Evolutionary conservation across 2,888 invertebrate species (phyloP), one percentile per base, ranked within the genome.

Genomic region (Synanthedon vespiformis): DNA sequence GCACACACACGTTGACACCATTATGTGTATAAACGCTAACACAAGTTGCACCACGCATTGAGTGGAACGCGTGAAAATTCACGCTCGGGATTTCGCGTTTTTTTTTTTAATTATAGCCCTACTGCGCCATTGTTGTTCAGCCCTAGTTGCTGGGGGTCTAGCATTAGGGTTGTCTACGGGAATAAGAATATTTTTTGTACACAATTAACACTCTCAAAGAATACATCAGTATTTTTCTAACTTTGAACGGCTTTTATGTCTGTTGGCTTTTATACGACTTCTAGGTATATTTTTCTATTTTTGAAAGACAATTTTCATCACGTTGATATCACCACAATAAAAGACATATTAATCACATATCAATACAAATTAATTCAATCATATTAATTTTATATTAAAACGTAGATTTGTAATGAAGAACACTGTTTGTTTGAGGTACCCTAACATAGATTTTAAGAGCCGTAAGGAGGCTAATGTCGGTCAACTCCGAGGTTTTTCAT

Each of bases 71-170:
- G 84, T 83, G 84, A 85, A 85, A 75, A 72, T 82, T 84, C 81
- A 80, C 84, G 76, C 85, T 60, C 60, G 61, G 65, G 63, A 65
- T 70, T 72, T 72, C 72, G 70, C 74, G 74, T 79, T 82, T 81
- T 79, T 81, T n/a, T 79, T 80, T 85, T 80, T 83, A 84, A 84
- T 84, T 82, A 84, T 80, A 68, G 72, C 81, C 82, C 81, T 73
- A 74, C 72, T 67, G 80, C 65, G 77, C 80, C 73, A 82, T 85
- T 85, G 85, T 85, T 68, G 69, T 67, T 63, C 71, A 65, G 62
- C 77, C 74, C 79, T 79, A 74, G 67, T 62, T 63, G 64, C 64
- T 73, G 74, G 76, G 76, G 70, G 70, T 72, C 77, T 74, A 76
- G 68, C 51, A 52, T 57, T 73, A 77, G 77, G 83, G 83, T 40